These are phyloP conservation scores for Xiphias gladius DNA, from an alignment of 2,113 vertebrate genomes.

Conservation along the genomic window DNA sequence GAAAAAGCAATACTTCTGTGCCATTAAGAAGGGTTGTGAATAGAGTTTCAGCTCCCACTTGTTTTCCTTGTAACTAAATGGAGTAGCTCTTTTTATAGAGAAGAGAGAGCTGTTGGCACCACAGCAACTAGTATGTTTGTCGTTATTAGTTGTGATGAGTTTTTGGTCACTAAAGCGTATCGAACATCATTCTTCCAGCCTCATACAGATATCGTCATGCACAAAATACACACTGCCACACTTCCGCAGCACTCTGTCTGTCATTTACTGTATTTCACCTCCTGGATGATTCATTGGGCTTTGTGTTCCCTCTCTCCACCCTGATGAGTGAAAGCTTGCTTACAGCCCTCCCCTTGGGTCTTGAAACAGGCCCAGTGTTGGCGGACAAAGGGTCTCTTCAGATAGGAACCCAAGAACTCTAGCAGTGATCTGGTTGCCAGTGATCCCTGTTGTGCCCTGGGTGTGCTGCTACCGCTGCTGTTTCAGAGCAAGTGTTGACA, in stretches of 20 bases:
- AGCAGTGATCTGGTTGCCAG: constrained; percentile 57
- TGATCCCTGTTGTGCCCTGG: constrained; percentile 68
- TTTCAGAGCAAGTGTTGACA: constrained; percentile 69
- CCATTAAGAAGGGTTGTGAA: background rate
- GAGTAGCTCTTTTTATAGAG: background rate
- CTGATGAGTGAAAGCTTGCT: constrained; percentile 66
- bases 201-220: constrained; percentile 27
- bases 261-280: constrained; percentile 56
- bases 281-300: constrained; percentile 50
- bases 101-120: background rate
- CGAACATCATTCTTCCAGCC: constrained; percentile 33
- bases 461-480: constrained; percentile 50
- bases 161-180: constrained; percentile 17
- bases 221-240: constrained; percentile 38
- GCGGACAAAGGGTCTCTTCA: constrained; percentile 72
- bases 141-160: constrained; percentile 22
- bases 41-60: background rate
- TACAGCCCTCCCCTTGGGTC: constrained; percentile 36
- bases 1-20: constrained; percentile 9
- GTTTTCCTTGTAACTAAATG: constrained; percentile 23
- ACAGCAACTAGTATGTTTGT: background rate
- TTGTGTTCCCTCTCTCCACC: constrained; percentile 54
- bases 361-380: constrained; percentile 55
- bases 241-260: constrained; percentile 16
- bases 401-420: constrained; percentile 48